Base-by-base conservation (phyloP, 2,888 invertebrate genomes). In the Dendrolimus pini region DNA sequence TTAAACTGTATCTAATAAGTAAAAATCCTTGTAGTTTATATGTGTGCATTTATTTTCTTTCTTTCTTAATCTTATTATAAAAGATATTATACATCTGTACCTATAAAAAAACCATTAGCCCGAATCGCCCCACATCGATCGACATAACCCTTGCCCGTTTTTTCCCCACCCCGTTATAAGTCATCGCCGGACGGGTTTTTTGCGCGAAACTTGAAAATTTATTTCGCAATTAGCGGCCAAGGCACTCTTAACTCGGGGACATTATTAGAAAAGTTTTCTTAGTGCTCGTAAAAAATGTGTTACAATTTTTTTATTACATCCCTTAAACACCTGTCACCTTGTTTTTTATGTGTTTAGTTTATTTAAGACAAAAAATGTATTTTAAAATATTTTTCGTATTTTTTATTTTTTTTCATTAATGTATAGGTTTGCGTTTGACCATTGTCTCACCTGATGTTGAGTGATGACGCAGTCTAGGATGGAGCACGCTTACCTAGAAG, bases 251-350 rank as follows among this genome's bases (percentile, higher is more conserved):
- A 83, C 80, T 76, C 71, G 72, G 70, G 67, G 75, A 88, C 88
- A 86, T 88, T 89, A 90, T 89, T 87, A 85, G 84, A 84, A 89
- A 89, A 90, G 77, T 90, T 90, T 84, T 30, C 75, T 85, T 83
- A 30, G 54, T n/a, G 54, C 52, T 59, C 58, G 58, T 59, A 59
- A 59, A 59, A 56, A 59, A 30, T 30, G 30, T 54, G 47, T 47
- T 47, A 7, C 3, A 47, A 30, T 47, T 47, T 47, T 47, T 47
- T 47, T 68, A 47, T 10, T 47, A 61, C 1, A 55, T 10, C 41
- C 53, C 18, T 55, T 56, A 12, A 55, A 55, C 47, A 47, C 47
- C 47, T 47, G 47, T 12, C 47, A 47, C 47, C 12, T 47, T 47
- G 30, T 30, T 30, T 30, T 30, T 30, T 30, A 30, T 30, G 30